Evolutionary conservation across 2,888 invertebrate species (phyloP), one percentile per base, ranked within the genome.

Genomic region (Hypena proboscidalis): DNA sequence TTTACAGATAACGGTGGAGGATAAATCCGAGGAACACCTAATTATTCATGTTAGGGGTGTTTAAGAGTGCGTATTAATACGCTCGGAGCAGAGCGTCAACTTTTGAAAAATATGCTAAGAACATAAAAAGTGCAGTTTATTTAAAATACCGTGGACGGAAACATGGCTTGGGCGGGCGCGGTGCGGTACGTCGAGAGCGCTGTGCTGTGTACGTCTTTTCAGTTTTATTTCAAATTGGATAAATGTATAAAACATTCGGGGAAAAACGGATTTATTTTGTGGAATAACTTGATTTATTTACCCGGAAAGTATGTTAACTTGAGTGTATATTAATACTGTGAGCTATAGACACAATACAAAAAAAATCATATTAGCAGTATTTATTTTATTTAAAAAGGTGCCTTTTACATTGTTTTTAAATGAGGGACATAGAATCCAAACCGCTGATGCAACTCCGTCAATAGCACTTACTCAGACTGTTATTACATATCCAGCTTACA

Each of bases 21-120:
- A 83, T 83, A 83, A 89, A 87, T 83, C 80, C 77, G 64, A 75
- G 76, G 83, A 86, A 87, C 86, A 88, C 82, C 86, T 89, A 90
- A 90, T 90, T 90, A 90, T 90, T 90, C 90, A 89, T 85, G 89
- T 90, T 83, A 78, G 85, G 89, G 89, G 83, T 83, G 88, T 83
- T 82, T 85, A 85, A 83, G 78, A 80, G 78, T 70, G 77, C 78
- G 84, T 85, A 86, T 88, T 89, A 90, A 85, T 83, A 82, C 77
- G 77, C 78, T 67, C 46, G 63, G 67, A 69, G 73, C 66, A 67
- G n/a, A n/a, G 45, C 62, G 73, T 54, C 60, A 71, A 67, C 70
- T 77, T 82, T 82, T 78, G 65, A 79, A 82, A 85, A 87, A 85
- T 85, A 81, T 75, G 75, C 72, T 64, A 70, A 74, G 76, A 74